Percentiles rank a stretch among this genome's conserved stretches.
Evolutionary conservation across 2,797 vertebrate species (phyloP).

Genomic region (Sphaeramia orbicularis): DNA sequence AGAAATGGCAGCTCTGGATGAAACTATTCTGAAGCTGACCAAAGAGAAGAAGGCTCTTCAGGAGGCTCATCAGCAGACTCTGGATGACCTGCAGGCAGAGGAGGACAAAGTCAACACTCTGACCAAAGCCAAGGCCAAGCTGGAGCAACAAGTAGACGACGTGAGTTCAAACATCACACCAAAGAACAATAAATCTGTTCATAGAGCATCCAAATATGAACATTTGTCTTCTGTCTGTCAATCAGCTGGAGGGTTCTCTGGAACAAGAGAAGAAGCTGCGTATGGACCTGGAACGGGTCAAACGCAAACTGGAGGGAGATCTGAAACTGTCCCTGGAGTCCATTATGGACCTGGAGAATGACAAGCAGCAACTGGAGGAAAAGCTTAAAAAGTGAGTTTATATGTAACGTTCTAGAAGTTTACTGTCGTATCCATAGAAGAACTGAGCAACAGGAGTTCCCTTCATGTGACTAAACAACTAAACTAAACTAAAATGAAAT

Average conservation of each 20-base stretch:
- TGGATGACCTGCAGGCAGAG: constrained; percentile 95
- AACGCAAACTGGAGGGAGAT: constrained; percentile 94
- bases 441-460: no score
- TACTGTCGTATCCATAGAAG: no score
- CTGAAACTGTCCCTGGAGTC: constrained; percentile 92
- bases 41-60: constrained; percentile 96
- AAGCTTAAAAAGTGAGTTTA: no score
- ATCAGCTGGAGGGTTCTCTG: constrained; percentile 92
- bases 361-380: no score
- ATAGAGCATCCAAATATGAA: not conserved
- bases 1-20: constrained; percentile 93
- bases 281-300: constrained; percentile 92
- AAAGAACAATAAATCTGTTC: no score
- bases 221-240: not conserved
- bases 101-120: constrained; percentile 95
- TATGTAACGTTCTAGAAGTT: no score
- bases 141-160: constrained; percentile 97
- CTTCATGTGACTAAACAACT: no score
- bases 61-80: constrained; percentile 93
- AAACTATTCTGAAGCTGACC: constrained; percentile 90
- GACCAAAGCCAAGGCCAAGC: constrained; percentile 92
- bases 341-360: constrained; percentile 91
- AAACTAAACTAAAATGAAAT: no score
- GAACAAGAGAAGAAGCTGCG: constrained; percentile 96
- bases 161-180: no score